These are phyloP conservation scores for Mactra quadrangularis DNA, from an alignment of 1,140 invertebrate genomes.

Conservation along the genomic window DNA sequence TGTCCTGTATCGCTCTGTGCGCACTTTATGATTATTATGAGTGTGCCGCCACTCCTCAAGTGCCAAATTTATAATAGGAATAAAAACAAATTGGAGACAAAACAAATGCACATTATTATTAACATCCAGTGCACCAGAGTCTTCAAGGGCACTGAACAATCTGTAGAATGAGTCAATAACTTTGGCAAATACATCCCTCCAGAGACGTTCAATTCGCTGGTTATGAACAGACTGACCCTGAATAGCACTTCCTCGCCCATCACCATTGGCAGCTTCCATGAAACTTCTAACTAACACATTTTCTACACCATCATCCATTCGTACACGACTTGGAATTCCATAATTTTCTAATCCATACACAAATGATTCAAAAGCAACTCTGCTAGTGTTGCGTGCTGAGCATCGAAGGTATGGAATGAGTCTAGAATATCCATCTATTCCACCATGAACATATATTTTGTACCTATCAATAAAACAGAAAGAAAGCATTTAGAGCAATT, in stretches of 20 bases:
- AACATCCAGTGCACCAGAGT: background rate
- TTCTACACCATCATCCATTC: constrained; percentile 1
- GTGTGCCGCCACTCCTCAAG: background rate
- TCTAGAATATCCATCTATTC: background rate
- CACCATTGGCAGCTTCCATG: constrained; percentile 1
- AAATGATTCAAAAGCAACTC: background rate
- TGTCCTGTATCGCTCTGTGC: background rate
- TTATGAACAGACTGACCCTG: constrained; percentile 10
- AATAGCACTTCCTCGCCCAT: background rate
- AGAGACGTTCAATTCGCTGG: constrained; percentile 6
- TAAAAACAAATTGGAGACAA: constrained; percentile 4
- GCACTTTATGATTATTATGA: background rate
- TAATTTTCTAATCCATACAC: background rate
- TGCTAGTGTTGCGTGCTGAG: background rate
- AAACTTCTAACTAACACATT: background rate
- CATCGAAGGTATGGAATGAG: background rate
- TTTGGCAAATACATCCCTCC: background rate
- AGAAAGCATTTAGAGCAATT: too few relatives aligned
- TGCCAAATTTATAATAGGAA: background rate
- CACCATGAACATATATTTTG: constrained; percentile 11
- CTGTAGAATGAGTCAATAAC: background rate
- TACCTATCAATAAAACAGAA: constrained; percentile 1
- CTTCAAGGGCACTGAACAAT: background rate
- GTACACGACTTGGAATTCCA: background rate
- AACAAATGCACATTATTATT: background rate